These are phyloP conservation scores for Prionace glauca DNA, from an alignment of 2,797 vertebrate genomes.

Conservation along the genomic window DNA sequence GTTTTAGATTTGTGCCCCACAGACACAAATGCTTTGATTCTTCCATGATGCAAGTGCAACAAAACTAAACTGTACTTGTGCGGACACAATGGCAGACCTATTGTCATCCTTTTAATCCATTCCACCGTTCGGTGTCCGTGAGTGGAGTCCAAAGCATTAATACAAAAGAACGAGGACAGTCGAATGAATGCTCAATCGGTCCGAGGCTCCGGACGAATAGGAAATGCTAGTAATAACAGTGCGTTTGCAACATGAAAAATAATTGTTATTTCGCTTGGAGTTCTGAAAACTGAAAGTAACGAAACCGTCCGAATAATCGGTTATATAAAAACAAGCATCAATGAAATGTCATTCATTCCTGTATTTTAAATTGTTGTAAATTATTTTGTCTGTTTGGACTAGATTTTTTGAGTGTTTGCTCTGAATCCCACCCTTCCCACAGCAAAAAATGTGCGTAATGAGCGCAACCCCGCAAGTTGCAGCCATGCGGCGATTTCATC, in stretches of 20 bases:
- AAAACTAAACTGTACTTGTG: conserved; percentile 5
- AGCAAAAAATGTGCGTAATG: not conserved
- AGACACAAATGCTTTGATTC: not conserved
- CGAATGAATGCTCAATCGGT: not conserved
- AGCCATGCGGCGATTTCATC: not conserved
- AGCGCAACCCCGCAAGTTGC: not conserved
- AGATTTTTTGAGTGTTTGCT: not conserved
- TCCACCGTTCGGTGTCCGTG: not conserved
- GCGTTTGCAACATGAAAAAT: not conserved
- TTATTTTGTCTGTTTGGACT: not conserved
- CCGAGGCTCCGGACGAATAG: too few relatives aligned
- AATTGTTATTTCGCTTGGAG: not conserved
- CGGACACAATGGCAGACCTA: not conserved
- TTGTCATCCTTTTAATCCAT: not conserved
- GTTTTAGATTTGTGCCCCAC: not conserved
- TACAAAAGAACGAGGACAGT: not conserved
- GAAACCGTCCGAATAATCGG: not conserved
- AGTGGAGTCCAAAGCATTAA: not conserved
- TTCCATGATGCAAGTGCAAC: not conserved
- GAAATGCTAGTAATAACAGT: not conserved
- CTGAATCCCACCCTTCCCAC: not conserved
- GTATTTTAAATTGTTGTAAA: conserved; percentile 5
- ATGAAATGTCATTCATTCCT: not conserved
- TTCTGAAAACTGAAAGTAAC: not conserved
- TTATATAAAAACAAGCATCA: not conserved